A percentile compares a stretch with the other conserved stretches of the same genome.
These are phyloP conservation scores for human DNA, from an alignment of 2,113 vertebrate genomes.

Conservation along the genomic window DNA sequence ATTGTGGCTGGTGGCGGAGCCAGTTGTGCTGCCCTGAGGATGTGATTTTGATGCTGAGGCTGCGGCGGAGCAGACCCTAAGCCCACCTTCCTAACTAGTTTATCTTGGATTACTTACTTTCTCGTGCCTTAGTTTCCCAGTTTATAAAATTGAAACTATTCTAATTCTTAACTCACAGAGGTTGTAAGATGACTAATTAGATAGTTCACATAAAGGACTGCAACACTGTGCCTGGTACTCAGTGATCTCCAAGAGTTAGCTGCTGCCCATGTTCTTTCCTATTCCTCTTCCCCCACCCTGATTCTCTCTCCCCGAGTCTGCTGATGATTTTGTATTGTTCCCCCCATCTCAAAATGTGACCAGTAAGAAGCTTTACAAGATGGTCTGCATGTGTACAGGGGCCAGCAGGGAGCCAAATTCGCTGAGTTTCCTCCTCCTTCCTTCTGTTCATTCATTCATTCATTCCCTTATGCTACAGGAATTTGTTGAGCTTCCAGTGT, in stretches of 20 bases:
- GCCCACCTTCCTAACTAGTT: neutral
- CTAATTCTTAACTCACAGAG: neutral
- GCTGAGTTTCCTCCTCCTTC: neutral
- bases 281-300: neutral
- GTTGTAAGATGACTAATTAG: neutral
- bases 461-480: neutral
- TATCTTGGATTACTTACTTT: neutral
- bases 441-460: neutral
- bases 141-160: neutral
- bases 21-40: neutral
- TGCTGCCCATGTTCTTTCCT: rapidly evolving
- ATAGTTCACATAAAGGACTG: rapidly evolving
- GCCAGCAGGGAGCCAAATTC: neutral
- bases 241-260: too few species aligned
- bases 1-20: neutral
- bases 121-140: neutral
- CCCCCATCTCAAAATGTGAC: neutral
- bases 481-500: neutral
- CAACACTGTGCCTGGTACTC: rapidly evolving
- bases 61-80: neutral
- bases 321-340: neutral
- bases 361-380: neutral
- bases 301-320: neutral
- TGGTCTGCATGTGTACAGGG: neutral
- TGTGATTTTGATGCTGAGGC: neutral